Conservation (phyloP, 1,140 invertebrate species). For the Thaumetopoea pityocampa region DNA sequence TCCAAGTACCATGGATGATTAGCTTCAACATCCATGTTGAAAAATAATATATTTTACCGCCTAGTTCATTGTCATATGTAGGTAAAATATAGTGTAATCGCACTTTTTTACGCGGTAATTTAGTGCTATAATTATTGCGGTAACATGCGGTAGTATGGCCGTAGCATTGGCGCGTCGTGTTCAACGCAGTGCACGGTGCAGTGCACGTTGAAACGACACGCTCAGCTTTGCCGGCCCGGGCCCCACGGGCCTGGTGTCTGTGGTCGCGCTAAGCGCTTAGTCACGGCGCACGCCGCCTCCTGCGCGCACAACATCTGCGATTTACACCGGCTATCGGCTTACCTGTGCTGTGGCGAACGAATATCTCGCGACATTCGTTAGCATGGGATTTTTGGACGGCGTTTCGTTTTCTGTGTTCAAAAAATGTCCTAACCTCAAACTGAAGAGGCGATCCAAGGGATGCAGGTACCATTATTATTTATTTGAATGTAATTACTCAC, state of each 20-base stretch:
- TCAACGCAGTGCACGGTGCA: constrained; percentile 29
- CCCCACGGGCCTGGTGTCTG: constrained; percentile 14
- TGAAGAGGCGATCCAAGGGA: constrained; percentile 35
- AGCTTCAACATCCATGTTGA: too few relatives aligned
- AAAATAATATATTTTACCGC: too few relatives aligned
- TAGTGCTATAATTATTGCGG: too few relatives aligned
- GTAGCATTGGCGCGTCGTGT: constrained; percentile 20
- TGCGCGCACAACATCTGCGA: constrained; percentile 43
- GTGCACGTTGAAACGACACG: constrained; percentile 23
- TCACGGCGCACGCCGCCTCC: constrained; percentile 45
- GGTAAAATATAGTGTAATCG: too few relatives aligned
- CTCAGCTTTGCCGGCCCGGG: constrained; percentile 18
- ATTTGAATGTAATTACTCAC: too few relatives aligned
- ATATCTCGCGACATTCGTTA: constrained; percentile 38
- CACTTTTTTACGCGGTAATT: too few relatives aligned
- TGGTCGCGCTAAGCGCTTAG: constrained; percentile 54
- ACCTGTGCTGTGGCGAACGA: constrained; percentile 40
- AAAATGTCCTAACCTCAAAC: constrained; percentile 58
- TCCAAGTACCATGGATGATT: too few relatives aligned
- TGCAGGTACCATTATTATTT: too few relatives aligned
- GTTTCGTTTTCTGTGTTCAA: constrained; percentile 62
- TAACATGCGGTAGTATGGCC: too few relatives aligned
- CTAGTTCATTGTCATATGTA: too few relatives aligned
- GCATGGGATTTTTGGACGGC: constrained; percentile 55
- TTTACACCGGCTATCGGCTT: constrained; percentile 27